Conservation (phyloP, 1,140 invertebrate species). For the Harpegnathos saltator region DNA sequence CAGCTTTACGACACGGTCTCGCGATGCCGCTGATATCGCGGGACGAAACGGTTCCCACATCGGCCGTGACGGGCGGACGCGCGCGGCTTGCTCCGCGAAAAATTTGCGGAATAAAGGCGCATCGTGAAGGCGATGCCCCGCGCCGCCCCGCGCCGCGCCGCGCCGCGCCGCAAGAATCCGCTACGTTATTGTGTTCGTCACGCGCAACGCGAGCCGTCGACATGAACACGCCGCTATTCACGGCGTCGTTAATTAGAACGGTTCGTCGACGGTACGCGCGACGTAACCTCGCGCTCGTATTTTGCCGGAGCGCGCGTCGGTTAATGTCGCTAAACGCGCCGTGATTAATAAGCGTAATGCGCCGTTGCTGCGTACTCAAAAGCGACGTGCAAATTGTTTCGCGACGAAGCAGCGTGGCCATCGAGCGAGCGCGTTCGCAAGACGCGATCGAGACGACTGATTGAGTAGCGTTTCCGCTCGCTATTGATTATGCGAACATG, state of each 20-base stretch:
- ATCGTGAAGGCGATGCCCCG: no score
- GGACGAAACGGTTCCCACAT: no score
- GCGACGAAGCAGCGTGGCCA: not conserved
- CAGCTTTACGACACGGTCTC: not conserved
- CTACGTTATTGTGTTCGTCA: constrained; percentile 45
- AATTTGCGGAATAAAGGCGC: no score
- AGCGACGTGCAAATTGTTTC: constrained; percentile 27
- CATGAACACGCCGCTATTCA: constrained; percentile 50
- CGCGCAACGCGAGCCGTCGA: constrained; percentile 34
- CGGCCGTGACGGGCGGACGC: no score
- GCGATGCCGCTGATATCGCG: constrained; percentile 32
- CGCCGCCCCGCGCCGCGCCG: no score
- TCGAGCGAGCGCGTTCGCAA: not conserved
- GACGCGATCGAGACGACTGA: not conserved
- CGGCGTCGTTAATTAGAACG: constrained; percentile 44
- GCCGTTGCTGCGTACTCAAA: constrained; percentile 6
- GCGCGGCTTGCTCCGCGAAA: no score
- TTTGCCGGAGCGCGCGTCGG: constrained; percentile 40
- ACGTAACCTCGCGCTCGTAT: constrained; percentile 27
- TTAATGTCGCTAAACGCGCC: constrained; percentile 45
- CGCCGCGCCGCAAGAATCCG: constrained; percentile 18
- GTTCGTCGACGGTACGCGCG: constrained; percentile 45
- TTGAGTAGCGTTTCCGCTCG: not conserved
- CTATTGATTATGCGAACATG: not conserved
- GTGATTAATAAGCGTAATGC: constrained; percentile 48